Evolutionary conservation across 1,140 invertebrate genomes (phyloP).

Genomic region (Nautilus pompilius): DNA sequence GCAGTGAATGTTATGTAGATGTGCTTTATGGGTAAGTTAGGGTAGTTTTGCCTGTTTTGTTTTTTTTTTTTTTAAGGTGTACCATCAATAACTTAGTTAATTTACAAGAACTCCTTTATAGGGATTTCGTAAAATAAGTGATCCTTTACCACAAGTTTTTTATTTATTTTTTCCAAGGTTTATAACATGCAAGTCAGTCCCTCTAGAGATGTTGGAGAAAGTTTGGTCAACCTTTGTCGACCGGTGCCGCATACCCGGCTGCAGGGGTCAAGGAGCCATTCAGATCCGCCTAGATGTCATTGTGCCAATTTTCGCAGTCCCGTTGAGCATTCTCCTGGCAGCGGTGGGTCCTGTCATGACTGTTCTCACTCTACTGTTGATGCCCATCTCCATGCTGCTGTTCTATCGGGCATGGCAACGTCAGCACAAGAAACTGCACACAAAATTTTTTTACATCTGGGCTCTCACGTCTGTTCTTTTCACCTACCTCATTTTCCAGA

Average conservation of each 20-base stretch:
- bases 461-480: slow-evolving; percentile 35
- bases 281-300: slow-evolving; percentile 36
- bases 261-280: slow-evolving; percentile 34
- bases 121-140: not conserved
- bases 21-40: too few relatives aligned
- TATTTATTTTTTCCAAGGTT: slow-evolving; percentile 22
- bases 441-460: slow-evolving; percentile 44
- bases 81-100: not conserved
- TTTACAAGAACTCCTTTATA: not conserved
- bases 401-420: slow-evolving; percentile 32
- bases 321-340: slow-evolving; percentile 29
- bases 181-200: slow-evolving; percentile 26
- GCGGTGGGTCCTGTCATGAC: slow-evolving; percentile 30
- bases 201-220: slow-evolving; percentile 21
- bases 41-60: too few relatives aligned
- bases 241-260: slow-evolving; percentile 40
- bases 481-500: slow-evolving; percentile 32
- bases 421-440: slow-evolving; percentile 12
- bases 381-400: slow-evolving; percentile 31
- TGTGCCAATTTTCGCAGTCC: slow-evolving; percentile 34
- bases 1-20: too few relatives aligned
- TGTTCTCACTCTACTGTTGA: slow-evolving; percentile 23
- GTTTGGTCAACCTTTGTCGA: slow-evolving; percentile 25
- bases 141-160: too few relatives aligned
- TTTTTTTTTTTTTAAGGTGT: not conserved